Percentiles rank a stretch among this genome's conserved stretches.
phyloP scores from a whole-genome alignment of 2,113 vertebrate genomes.

The Cinclus mexicanus region DNA sequence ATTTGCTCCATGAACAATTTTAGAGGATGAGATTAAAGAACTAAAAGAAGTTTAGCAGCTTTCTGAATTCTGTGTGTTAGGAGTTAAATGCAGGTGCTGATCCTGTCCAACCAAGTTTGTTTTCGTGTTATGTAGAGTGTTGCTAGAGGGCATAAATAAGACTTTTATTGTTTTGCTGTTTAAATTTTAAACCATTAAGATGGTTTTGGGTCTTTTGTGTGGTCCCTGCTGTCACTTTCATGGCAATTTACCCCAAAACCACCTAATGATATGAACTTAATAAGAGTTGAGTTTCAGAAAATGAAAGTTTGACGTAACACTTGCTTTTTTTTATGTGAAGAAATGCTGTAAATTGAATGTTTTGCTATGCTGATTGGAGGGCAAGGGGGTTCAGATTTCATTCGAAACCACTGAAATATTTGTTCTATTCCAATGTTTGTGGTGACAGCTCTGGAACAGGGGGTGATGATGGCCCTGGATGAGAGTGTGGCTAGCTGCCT shows the following conservation, averaged over 20 bases:
- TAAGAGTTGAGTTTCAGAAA: neutral
- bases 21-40: neutral
- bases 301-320: neutral
- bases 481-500: conserved; percentile 1
- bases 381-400: neutral
- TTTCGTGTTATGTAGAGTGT: neutral
- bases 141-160: neutral
- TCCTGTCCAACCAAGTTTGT: neutral
- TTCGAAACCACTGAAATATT: neutral
- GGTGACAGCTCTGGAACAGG: conserved; percentile 48
- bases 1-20: neutral
- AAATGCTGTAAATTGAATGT: neutral
- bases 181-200: neutral
- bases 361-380: neutral
- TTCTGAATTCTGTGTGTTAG: neutral
- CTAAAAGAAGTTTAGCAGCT: neutral
- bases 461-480: neutral
- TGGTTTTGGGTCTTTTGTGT: neutral
- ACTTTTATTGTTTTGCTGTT: neutral
- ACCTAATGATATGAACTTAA: neutral
- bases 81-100: neutral
- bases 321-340: neutral
- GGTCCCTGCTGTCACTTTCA: neutral
- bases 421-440: neutral
- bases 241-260: neutral